Conservation (phyloP, 2,113 vertebrate genomes). For the Takifugu bimaculatus region DNA sequence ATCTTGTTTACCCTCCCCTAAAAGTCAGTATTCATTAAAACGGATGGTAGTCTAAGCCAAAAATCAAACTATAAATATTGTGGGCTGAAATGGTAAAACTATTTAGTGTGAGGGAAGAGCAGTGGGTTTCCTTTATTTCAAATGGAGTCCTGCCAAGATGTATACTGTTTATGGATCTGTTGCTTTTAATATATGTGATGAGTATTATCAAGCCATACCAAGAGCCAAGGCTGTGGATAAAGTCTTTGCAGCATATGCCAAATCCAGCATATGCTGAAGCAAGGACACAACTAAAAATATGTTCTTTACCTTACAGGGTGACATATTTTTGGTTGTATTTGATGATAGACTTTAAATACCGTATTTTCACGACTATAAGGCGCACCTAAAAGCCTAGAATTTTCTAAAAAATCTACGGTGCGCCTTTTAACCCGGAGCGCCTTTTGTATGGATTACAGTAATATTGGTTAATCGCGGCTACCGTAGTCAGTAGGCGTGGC, state of each 20-base stretch:
- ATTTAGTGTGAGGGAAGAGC: constrained; percentile 30
- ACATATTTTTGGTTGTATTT: constrained; percentile 8
- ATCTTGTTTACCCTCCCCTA: constrained; percentile 17
- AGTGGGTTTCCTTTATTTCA: constrained; percentile 45
- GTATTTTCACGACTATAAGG: too few species aligned
- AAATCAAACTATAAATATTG: constrained; percentile 45
- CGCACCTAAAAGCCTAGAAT: too few species aligned
- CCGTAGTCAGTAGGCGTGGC: too few species aligned
- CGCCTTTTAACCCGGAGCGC: too few species aligned
- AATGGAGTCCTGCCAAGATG: constrained; percentile 35
- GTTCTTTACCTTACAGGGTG: constrained; percentile 20
- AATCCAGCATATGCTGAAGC: constrained; percentile 39
- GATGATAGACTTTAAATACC: constrained; percentile 1
- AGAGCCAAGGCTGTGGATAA: constrained; percentile 41
- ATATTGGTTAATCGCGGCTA: too few species aligned
- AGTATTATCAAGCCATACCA: constrained; percentile 35
- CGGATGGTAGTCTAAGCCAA: constrained; percentile 13
- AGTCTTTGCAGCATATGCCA: constrained; percentile 9
- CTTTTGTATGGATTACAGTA: too few species aligned
- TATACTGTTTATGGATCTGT: constrained; percentile 51
- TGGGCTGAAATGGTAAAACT: constrained; percentile 31
- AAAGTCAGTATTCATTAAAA: constrained; percentile 16
- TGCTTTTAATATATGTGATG: constrained; percentile 52
- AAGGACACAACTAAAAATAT: constrained; percentile 54
- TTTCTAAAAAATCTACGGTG: too few species aligned